Evolutionary conservation across 2,797 vertebrate species (phyloP).

Genomic region (Hipposideros larvatus): DNA sequence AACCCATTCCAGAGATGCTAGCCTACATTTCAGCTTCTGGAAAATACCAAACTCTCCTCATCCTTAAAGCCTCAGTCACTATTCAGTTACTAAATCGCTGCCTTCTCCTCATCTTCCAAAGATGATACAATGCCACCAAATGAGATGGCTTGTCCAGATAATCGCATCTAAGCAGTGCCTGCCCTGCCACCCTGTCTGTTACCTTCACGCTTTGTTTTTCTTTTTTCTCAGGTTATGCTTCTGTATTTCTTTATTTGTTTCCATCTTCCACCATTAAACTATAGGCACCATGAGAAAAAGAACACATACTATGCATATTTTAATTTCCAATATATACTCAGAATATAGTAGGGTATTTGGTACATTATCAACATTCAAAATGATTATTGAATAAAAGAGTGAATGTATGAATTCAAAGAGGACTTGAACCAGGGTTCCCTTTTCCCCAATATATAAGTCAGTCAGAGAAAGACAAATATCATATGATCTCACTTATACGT

Average conservation of each 20-base stretch:
- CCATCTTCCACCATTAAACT: not conserved
- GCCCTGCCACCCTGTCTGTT: accelerated
- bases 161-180: not conserved
- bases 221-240: not conserved
- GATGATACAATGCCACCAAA: not conserved
- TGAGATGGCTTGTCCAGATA: not conserved
- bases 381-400: constrained; percentile 8
- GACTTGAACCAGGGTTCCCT: no score
- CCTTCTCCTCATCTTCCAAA: not conserved
- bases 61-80: not conserved
- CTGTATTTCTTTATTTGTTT: not conserved
- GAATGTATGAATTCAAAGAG: not conserved
- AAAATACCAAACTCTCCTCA: not conserved
- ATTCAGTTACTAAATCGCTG: not conserved
- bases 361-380: not conserved
- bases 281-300: not conserved
- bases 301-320: not conserved
- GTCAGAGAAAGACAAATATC: no score
- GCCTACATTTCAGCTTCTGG: not conserved
- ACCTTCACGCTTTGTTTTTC: not conserved
- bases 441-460: no score
- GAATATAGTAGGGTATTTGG: not conserved
- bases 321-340: not conserved
- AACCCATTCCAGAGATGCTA: not conserved
- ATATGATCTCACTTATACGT: no score